Evolutionary conservation across 2,113 vertebrate genomes (phyloP).

Genomic region (Melanerpes formicivorus): DNA sequence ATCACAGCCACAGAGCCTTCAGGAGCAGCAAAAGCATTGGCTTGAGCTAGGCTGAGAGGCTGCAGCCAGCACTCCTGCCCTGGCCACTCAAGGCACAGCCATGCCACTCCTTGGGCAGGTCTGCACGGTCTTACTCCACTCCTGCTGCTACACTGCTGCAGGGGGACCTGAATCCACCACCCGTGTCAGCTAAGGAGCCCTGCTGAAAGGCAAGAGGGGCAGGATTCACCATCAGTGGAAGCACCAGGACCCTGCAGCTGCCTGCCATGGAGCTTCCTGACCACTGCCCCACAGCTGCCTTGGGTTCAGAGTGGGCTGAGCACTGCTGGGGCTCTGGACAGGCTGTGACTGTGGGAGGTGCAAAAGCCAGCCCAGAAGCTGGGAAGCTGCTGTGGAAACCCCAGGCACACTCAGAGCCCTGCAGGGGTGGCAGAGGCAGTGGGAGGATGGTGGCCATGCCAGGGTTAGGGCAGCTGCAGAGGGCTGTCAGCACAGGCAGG

Average conservation of each 20-base stretch:
- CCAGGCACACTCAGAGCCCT: not conserved
- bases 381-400: not conserved
- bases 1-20: not conserved
- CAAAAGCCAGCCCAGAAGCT: not conserved
- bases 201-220: not conserved
- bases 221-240: not conserved
- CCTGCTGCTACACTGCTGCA: no score
- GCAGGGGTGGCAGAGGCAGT: not conserved
- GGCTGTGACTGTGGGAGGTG: not conserved
- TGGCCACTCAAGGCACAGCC: not conserved
- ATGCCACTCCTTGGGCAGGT: no score
- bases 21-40: not conserved
- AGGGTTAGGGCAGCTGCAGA: not conserved
- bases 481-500: not conserved
- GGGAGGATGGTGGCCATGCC: not conserved
- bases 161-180: no score
- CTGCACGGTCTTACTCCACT: no score
- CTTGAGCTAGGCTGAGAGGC: not conserved
- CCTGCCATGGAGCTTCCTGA: not conserved
- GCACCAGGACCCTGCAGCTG: not conserved
- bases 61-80: not conserved
- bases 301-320: rapidly evolving
- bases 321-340: not conserved
- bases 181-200: not conserved
- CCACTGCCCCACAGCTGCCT: not conserved